A percentile compares a stretch with the other conserved stretches of the same genome.
Evolutionary conservation across 2,113 vertebrate species (phyloP).

Genomic region (Heloderma charlesbogerti): DNA sequence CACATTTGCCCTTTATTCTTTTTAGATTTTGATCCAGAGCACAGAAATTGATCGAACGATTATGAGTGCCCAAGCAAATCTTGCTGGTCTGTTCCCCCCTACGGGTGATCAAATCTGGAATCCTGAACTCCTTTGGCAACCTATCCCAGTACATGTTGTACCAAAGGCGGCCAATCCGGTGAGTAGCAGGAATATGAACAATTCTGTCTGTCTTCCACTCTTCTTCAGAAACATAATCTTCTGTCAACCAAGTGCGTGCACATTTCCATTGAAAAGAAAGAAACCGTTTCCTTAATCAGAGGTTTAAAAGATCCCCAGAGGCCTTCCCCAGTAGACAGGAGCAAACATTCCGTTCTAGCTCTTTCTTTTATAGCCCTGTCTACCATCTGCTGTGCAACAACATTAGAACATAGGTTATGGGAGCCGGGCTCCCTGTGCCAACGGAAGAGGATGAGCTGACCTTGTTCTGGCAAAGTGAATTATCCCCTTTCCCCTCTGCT

Average conservation of each 20-base stretch:
- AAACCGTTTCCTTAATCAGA: neutral
- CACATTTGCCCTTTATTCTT: neutral
- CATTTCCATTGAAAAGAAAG: neutral
- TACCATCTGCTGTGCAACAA: no score
- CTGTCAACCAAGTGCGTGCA: neutral
- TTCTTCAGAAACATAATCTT: neutral
- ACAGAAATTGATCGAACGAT: constrained; percentile 85
- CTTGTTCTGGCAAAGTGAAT: neutral
- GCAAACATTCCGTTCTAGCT: neutral
- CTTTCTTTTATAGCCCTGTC: neutral
- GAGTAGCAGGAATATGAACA: constrained; percentile 30
- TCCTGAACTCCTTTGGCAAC: constrained; percentile 80
- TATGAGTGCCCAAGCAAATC: constrained; percentile 84
- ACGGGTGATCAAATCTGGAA: constrained; percentile 71
- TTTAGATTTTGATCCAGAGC: constrained; percentile 83
- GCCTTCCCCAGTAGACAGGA: neutral
- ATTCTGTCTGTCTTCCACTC: neutral
- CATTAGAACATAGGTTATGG: neutral
- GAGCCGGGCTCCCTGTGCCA: neutral
- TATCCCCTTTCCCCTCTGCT: no score
- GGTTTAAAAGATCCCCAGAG: neutral
- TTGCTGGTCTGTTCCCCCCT: constrained; percentile 81
- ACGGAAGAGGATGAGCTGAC: neutral
- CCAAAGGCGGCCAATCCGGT: constrained; percentile 80
- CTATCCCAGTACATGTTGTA: constrained; percentile 84